These are phyloP conservation scores for Thyatira batis DNA, from an alignment of 2,888 invertebrate species.

Conservation along the genomic window DNA sequence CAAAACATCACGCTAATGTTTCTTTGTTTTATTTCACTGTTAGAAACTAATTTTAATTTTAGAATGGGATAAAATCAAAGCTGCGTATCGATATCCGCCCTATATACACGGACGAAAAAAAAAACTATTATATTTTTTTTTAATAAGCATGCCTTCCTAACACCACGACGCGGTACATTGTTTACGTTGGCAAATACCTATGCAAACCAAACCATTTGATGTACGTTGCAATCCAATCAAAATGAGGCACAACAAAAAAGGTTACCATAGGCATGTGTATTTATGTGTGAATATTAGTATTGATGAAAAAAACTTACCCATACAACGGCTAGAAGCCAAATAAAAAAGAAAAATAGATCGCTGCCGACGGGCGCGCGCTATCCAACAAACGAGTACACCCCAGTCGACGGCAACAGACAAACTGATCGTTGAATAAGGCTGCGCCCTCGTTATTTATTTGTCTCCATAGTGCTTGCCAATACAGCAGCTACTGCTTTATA, in stretches of 20 bases:
- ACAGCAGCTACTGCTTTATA: slow-evolving; percentile 12
- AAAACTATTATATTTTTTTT: too few relatives aligned
- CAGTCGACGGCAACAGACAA: slow-evolving; percentile 59
- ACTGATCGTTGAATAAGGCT: slow-evolving; percentile 67
- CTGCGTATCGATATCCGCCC: background rate
- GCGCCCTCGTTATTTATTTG: slow-evolving; percentile 60
- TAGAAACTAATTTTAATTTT: background rate
- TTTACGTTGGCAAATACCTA: background rate
- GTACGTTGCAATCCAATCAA: background rate
- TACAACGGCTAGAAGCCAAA: slow-evolving; percentile 84
- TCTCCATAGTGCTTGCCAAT: slow-evolving; percentile 35
- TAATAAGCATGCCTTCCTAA: too few relatives aligned
- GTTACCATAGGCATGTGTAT: background rate
- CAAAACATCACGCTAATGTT: background rate
- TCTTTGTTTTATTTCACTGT: background rate
- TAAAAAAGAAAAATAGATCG: slow-evolving; percentile 79
- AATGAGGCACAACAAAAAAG: background rate
- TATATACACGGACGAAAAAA: background rate
- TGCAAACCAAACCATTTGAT: background rate
- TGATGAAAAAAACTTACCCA: slow-evolving; percentile 68
- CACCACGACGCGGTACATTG: background rate
- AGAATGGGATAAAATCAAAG: background rate
- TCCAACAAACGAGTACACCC: slow-evolving; percentile 50
- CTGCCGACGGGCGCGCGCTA: slow-evolving; percentile 69
- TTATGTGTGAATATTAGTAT: slow-evolving; percentile 10